Evolutionary conservation across 2,797 vertebrate species (phyloP).

Genomic region (Poecilia picta): DNA sequence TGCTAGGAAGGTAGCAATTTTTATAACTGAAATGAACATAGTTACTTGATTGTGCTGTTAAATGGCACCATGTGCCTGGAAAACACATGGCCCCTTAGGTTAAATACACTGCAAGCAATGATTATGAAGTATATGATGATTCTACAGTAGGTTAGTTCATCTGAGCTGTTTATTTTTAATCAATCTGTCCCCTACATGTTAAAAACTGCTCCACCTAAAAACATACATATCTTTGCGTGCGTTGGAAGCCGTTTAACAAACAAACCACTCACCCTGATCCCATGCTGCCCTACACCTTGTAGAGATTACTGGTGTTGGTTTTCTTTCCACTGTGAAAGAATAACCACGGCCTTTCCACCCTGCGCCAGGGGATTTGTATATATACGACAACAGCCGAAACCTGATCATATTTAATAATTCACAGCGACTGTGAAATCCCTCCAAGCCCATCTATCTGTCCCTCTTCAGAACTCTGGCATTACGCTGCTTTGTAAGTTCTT

Average conservation of each 20-base stretch:
- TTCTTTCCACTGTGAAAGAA: slow-evolving; percentile 82
- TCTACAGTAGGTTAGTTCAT: neutral
- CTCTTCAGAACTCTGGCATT: slow-evolving; percentile 73
- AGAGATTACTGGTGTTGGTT: slow-evolving; percentile 80
- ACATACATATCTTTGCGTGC: slow-evolving; percentile 8
- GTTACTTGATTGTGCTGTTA: too few species aligned
- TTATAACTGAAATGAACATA: too few species aligned
- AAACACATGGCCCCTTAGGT: neutral
- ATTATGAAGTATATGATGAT: neutral
- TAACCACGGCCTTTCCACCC: slow-evolving; percentile 52
- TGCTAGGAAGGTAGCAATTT: too few species aligned
- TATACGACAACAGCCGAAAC: slow-evolving; percentile 68
- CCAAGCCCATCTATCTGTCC: slow-evolving; percentile 70
- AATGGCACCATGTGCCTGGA: too few species aligned
- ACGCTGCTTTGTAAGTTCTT: slow-evolving; percentile 72
- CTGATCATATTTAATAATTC: slow-evolving; percentile 81
- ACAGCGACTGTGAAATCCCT: slow-evolving; percentile 73
- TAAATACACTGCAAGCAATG: neutral
- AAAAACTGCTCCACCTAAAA: neutral
- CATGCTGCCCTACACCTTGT: slow-evolving; percentile 55
- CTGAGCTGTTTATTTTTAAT: neutral
- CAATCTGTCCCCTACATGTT: neutral
- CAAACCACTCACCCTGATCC: slow-evolving; percentile 25
- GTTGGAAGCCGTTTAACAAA: slow-evolving; percentile 28
- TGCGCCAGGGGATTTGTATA: slow-evolving; percentile 47